Conservation (phyloP, 2,113 vertebrate species). For the Triplophysa siluroides region DNA sequence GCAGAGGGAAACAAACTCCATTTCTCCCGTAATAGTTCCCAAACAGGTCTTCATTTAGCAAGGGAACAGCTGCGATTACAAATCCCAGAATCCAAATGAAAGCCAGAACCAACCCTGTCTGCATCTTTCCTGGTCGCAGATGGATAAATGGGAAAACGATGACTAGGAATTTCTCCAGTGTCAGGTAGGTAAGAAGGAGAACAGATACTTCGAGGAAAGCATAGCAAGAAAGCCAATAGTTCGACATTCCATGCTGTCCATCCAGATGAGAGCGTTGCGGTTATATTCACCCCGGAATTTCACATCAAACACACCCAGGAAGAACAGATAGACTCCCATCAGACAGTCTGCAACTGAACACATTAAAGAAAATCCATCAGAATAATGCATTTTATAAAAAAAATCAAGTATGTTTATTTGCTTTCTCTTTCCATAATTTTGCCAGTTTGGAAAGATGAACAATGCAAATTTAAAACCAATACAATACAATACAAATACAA, state of each 20-base stretch:
- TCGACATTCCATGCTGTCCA: conserved; percentile 79
- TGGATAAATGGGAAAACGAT: conserved; percentile 85
- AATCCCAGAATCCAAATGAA: conserved; percentile 80
- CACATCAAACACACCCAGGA: conserved; percentile 79
- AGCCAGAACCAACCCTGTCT: conserved; percentile 70
- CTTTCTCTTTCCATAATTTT: no score
- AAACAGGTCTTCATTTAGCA: conserved; percentile 78
- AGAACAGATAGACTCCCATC: conserved; percentile 86
- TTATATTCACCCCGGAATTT: conserved; percentile 83
- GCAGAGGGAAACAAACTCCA: conserved; percentile 83
- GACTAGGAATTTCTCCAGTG: conserved; percentile 82
- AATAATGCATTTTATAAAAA: neutral
- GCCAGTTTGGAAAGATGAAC: no score
- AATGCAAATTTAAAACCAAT: no score
- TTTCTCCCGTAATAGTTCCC: conserved; percentile 87
- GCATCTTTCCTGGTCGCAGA: conserved; percentile 73
- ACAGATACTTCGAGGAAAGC: conserved; percentile 83
- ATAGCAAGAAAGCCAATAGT: conserved; percentile 81
- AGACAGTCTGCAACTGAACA: conserved; percentile 82
- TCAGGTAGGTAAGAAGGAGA: conserved; percentile 82
- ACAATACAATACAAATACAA: no score
- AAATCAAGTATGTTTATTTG: no score
- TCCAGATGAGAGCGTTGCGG: conserved; percentile 80
- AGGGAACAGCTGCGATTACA: conserved; percentile 77
- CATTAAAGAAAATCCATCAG: neutral